phyloP scores from a whole-genome alignment of 2,797 vertebrate species.

The Prionace glauca region DNA sequence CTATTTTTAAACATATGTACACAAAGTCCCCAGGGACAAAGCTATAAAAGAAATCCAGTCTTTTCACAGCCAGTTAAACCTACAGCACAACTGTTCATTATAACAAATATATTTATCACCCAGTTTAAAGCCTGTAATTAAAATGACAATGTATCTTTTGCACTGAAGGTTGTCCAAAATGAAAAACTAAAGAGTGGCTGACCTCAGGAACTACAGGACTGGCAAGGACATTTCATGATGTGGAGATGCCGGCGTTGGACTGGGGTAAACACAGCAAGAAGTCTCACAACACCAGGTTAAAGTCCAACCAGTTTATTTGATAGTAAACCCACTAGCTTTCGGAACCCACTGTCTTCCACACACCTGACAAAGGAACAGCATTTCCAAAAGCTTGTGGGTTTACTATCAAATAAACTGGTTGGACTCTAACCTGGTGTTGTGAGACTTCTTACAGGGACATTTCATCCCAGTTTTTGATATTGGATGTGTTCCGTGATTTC shows the following conservation, averaged over 20 bases:
- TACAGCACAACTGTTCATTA: slow-evolving; percentile 8
- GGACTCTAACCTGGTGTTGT: too few relatives aligned
- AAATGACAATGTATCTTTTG: neutral
- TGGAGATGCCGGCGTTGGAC: too few relatives aligned
- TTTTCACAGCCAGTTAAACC: neutral
- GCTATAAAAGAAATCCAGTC: neutral
- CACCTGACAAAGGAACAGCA: too few relatives aligned
- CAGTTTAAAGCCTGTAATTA: neutral
- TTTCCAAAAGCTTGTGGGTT: too few relatives aligned
- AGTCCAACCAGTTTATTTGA: too few relatives aligned
- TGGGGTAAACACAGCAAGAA: too few relatives aligned
- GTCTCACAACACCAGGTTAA: too few relatives aligned
- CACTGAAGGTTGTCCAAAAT: neutral
- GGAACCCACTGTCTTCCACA: too few relatives aligned
- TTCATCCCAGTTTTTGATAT: neutral
- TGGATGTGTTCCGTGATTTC: neutral
- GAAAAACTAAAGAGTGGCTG: neutral
- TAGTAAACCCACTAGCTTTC: too few relatives aligned
- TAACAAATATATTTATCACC: slow-evolving; percentile 1
- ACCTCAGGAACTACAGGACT: neutral
- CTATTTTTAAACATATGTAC: neutral
- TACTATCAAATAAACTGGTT: too few relatives aligned
- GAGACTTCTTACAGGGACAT: neutral
- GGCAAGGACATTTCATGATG: neutral
- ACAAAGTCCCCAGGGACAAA: slow-evolving; percentile 4